Conservation (phyloP, 1,140 invertebrate genomes). For the Mamestra configurata region DNA sequence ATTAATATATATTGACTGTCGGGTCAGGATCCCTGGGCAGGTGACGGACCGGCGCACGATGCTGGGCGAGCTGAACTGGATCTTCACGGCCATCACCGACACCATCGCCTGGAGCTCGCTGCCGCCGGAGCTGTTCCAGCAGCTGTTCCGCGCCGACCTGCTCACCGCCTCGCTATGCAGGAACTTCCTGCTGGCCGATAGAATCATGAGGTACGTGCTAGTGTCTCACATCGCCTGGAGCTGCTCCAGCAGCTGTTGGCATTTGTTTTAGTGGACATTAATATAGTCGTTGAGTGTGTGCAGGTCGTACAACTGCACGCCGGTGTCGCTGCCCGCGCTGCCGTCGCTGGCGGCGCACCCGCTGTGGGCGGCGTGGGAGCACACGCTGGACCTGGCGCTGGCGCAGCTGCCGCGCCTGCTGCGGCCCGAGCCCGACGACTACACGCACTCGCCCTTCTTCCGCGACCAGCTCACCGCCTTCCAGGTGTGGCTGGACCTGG, state of each 20-base stretch:
- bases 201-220: constrained; percentile 97
- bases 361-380: constrained; percentile 99
- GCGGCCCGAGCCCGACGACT: constrained; percentile 90
- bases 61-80: constrained; percentile 99
- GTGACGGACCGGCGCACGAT: constrained; percentile 98
- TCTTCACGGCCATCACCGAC: constrained; percentile 99
- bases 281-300: neutral
- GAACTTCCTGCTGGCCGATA: constrained; percentile 98
- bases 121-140: constrained; percentile 97
- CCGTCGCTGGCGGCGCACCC: constrained; percentile 96
- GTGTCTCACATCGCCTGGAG: no score
- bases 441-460: constrained; percentile 97
- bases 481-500: constrained; percentile 97
- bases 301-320: constrained; percentile 97
- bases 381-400: constrained; percentile 97
- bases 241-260: no score
- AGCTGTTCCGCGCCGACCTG: constrained; percentile 98
- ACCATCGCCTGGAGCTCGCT: constrained; percentile 99
- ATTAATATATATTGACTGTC: no score
- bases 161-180: constrained; percentile 99
- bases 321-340: constrained; percentile 96
- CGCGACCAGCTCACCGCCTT: constrained; percentile 99
- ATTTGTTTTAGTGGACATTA: no score
- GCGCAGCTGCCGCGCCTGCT: constrained; percentile 95
- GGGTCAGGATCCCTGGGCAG: constrained; percentile 96